phyloP scores from a whole-genome alignment of 2,113 vertebrate genomes.

The Mirza zaza region DNA sequence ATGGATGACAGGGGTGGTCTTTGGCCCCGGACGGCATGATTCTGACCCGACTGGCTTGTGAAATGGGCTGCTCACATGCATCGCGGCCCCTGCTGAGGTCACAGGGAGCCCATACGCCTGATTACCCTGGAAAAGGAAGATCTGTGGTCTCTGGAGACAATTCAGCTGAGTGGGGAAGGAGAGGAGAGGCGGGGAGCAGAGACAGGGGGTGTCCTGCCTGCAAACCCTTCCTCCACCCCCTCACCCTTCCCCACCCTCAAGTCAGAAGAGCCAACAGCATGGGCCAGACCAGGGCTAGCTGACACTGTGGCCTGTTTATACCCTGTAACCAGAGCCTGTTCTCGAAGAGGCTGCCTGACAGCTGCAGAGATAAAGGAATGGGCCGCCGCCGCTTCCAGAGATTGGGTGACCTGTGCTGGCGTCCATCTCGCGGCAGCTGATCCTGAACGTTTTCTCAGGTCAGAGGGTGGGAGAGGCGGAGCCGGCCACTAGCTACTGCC shows the following conservation, averaged over 20 bases:
- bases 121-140: not conserved
- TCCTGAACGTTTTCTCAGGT: not conserved
- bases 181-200: not conserved
- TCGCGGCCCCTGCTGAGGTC: not conserved
- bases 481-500: not conserved
- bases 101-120: fast-evolving
- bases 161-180: not conserved
- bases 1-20: not conserved
- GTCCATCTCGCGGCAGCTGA: not conserved
- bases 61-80: not conserved
- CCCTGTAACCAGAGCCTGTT: conserved; percentile 60
- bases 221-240: not conserved
- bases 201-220: not conserved
- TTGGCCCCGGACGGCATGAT: not conserved
- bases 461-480: not conserved
- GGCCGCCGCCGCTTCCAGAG: not conserved
- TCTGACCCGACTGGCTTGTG: not conserved
- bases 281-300: not conserved
- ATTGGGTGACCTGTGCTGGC: not conserved
- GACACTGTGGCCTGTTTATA: conserved; percentile 43
- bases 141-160: not conserved
- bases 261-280: not conserved
- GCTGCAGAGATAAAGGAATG: conserved; percentile 39
- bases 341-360: conserved; percentile 41
- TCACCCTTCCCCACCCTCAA: not conserved